These are phyloP conservation scores for Ceuthmochares aereus DNA, from an alignment of 2,113 vertebrate genomes.

Conservation along the genomic window DNA sequence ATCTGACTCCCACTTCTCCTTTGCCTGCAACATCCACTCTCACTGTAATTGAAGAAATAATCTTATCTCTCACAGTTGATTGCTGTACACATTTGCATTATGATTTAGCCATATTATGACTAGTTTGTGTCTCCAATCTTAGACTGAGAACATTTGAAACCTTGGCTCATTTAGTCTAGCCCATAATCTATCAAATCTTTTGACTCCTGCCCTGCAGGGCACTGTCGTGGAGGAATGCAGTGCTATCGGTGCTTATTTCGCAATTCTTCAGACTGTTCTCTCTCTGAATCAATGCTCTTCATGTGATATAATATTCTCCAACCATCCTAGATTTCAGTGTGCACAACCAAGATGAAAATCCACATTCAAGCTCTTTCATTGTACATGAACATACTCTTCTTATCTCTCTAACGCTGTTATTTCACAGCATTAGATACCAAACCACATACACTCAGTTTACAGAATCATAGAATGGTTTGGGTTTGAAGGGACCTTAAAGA, in stretches of 20 bases:
- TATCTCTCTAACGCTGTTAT: not conserved
- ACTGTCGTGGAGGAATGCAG: not conserved
- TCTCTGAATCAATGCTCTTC: not conserved
- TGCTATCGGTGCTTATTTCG: not conserved
- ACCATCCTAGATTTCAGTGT: not conserved
- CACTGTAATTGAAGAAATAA: not conserved
- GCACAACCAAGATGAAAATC: not conserved
- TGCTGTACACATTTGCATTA: not conserved
- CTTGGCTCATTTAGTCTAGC: not conserved
- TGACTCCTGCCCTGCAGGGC: not conserved
- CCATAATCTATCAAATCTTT: not conserved
- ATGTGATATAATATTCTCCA: not conserved
- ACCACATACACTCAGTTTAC: not conserved
- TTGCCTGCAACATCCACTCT: not conserved
- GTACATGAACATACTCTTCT: not conserved
- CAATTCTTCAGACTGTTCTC: not conserved
- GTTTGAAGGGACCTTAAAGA: too few species aligned
- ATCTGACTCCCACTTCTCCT: not conserved
- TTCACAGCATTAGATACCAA: not conserved
- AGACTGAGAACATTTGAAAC: not conserved
- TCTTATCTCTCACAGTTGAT: not conserved
- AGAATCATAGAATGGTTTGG: too few species aligned
- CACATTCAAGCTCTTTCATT: not conserved
- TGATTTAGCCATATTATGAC: not conserved
- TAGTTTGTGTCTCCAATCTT: not conserved